These are phyloP conservation scores for Romanogobio albipinnatus DNA, from an alignment of 2,113 vertebrate genomes.

Conservation along the genomic window DNA sequence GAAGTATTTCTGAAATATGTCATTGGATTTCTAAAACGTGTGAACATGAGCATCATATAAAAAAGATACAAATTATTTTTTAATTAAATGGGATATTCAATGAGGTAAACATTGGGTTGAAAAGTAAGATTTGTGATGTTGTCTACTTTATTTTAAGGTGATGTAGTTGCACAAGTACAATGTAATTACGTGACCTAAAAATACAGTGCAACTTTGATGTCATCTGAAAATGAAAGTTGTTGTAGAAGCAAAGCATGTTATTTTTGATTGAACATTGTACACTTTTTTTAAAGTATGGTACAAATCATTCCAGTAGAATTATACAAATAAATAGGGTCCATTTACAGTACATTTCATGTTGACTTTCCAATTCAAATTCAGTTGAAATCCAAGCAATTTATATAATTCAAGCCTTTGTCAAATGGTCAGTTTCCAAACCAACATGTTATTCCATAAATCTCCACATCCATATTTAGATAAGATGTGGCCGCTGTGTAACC, in stretches of 20 bases:
- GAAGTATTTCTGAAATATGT: no score
- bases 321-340: not conserved
- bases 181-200: no score
- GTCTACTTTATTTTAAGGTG: no score
- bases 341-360: not conserved
- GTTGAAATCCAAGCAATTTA: slow-evolving; percentile 46
- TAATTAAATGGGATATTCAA: no score
- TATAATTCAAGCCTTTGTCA: slow-evolving; percentile 26
- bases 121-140: no score
- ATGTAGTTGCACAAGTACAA: no score
- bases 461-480: slow-evolving; percentile 57
- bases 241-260: not conserved
- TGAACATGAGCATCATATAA: no score
- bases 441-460: slow-evolving; percentile 57
- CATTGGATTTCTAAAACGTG: no score
- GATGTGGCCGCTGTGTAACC: slow-evolving; percentile 58
- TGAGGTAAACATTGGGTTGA: no score
- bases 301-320: not conserved
- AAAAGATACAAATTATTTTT: no score
- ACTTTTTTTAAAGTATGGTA: no score
- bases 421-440: slow-evolving; percentile 43
- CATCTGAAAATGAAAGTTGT: not conserved
- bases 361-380: not conserved
- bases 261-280: not conserved
- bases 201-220: no score